Percentiles rank a stretch among this genome's conserved stretches.
phyloP scores from a whole-genome alignment of 2,888 invertebrate genomes.

The Peribatodes rhomboidaria region DNA sequence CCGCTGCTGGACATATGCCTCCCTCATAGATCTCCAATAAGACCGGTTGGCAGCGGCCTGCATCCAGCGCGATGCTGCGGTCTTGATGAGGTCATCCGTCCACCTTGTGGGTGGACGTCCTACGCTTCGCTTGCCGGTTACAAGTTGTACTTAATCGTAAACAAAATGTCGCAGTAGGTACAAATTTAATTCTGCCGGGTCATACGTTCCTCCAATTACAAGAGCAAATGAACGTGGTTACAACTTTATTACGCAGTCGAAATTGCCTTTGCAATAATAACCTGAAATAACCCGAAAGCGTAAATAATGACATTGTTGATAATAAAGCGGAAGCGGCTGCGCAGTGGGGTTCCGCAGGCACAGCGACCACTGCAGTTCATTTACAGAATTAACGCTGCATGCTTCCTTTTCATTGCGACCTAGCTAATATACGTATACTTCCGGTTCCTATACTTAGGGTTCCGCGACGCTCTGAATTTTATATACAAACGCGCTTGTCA shows the following conservation, averaged over 20 bases:
- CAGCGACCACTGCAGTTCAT: slow-evolving; percentile 50
- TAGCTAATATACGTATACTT: background rate
- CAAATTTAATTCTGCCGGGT: slow-evolving; percentile 6
- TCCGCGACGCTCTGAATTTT: too few relatives aligned
- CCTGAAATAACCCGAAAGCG: slow-evolving; percentile 50
- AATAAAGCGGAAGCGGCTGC: slow-evolving; percentile 52
- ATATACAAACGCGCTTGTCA: too few relatives aligned
- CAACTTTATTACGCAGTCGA: slow-evolving; percentile 32
- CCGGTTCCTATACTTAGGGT: too few relatives aligned
- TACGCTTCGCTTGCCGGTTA: too few relatives aligned
- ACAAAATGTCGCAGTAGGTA: background rate
- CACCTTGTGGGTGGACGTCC: too few relatives aligned
- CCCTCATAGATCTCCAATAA: too few relatives aligned
- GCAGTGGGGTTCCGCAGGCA: slow-evolving; percentile 15
- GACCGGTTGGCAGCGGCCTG: too few relatives aligned
- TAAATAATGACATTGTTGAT: slow-evolving; percentile 51
- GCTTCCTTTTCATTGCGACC: slow-evolving; percentile 37
- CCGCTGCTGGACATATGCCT: too few relatives aligned
- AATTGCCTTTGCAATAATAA: slow-evolving; percentile 45
- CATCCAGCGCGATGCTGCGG: too few relatives aligned
- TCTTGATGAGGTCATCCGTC: too few relatives aligned
- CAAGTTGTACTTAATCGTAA: too few relatives aligned
- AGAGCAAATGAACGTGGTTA: slow-evolving; percentile 36
- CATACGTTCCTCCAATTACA: slow-evolving; percentile 23
- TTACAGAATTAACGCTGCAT: slow-evolving; percentile 55